Evolutionary conservation across 2,113 vertebrate species (phyloP), one percentile per base, ranked within the genome.

Genomic region (Hiodon alosoides): DNA sequence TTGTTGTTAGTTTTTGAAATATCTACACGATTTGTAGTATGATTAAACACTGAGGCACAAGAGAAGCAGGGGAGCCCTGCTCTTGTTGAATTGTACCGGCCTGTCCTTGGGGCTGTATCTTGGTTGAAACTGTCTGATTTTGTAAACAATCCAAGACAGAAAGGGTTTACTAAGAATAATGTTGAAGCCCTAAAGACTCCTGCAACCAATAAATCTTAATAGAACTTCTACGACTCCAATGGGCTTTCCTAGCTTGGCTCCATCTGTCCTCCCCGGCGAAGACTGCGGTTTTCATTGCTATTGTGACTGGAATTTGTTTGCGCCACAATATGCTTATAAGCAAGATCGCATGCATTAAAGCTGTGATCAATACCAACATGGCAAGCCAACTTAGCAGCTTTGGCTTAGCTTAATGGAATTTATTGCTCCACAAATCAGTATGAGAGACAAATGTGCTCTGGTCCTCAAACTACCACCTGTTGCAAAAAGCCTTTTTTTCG

Each of bases 191-290:
- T 86, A 87, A 93, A 93, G 93, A 96, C 96, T 95, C 93, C 91
- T 91, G 88, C 92, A 92, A 91, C 94, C 94, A 94, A 98, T 99
- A 99, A 97, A 98, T 98, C 96, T 98, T 97, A 96, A 96, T 98
- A 94, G 94, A 94, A 87, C 87, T 90, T 93, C 90, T 93, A 86
- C 91, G 93, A 94, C 93, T 95, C 94, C 92, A 90, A 83, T 84
- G 91, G 92, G 91, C 88, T 94, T 88, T 87, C 82, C 90, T 87
- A 87, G 65, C 86, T 88, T 89, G 84, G 88, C 92, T 91, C 88
- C 84, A 88, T 93, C 92, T 91, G 90, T 84, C 89, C 90, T 93
- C 93, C 93, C 93, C 84, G 87, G 92, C 90, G 81, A 90, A 91
- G 87, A 86, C 91, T 95, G 90, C 93, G 93, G 95, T 96, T 94